phyloP scores from a whole-genome alignment of 2,797 vertebrate species.

The Podarcis lilfordi region DNA sequence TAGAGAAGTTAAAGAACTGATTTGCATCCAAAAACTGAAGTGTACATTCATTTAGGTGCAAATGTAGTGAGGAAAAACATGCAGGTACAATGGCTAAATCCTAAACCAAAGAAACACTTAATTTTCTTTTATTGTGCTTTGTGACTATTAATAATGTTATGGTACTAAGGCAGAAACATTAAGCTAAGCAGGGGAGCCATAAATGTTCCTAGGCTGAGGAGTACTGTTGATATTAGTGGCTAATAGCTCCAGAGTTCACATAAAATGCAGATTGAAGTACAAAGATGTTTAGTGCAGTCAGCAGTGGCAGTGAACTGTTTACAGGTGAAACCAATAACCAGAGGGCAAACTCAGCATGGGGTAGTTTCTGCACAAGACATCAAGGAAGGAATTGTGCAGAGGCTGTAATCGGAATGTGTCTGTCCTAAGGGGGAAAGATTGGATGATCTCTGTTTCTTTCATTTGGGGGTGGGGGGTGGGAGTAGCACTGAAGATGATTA shows the following conservation, averaged over 20 bases:
- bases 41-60: slow-evolving; percentile 81
- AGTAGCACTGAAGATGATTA: slow-evolving; percentile 49
- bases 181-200: slow-evolving; percentile 81
- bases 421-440: slow-evolving; percentile 50
- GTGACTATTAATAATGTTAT: slow-evolving; percentile 80
- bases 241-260: slow-evolving; percentile 79
- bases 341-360: slow-evolving; percentile 64
- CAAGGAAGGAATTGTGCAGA: slow-evolving; percentile 59
- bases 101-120: slow-evolving; percentile 81
- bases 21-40: slow-evolving; percentile 80
- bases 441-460: slow-evolving; percentile 47
- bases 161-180: slow-evolving; percentile 78
- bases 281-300: slow-evolving; percentile 77
- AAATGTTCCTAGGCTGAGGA: slow-evolving; percentile 78
- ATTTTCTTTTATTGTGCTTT: slow-evolving; percentile 81
- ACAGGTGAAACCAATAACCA: slow-evolving; percentile 81
- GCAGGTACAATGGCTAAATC: slow-evolving; percentile 79
- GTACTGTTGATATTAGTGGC: slow-evolving; percentile 78
- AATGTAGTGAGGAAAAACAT: slow-evolving; percentile 82
- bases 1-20: slow-evolving; percentile 70
- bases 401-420: slow-evolving; percentile 41
- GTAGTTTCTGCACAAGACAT: slow-evolving; percentile 55
- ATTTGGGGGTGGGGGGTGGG: background rate
- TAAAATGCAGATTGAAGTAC: slow-evolving; percentile 79
- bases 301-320: slow-evolving; percentile 78